Base-by-base conservation (phyloP, 1,140 invertebrate species). In the Bombus polaris region DNA sequence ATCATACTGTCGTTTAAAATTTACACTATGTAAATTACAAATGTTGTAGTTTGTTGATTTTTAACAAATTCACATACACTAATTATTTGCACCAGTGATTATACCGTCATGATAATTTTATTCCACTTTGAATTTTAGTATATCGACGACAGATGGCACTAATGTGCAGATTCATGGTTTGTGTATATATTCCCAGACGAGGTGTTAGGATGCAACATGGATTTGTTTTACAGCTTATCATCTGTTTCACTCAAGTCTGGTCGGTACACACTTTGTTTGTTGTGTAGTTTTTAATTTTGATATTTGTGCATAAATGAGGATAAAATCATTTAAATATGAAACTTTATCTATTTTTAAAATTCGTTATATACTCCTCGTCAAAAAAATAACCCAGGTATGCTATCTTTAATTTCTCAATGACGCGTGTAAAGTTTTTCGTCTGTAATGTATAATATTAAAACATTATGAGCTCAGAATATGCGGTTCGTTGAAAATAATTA, bases 21-120 rank as follows among this genome's bases (percentile, higher is more conserved):
- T 32, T 28, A 35, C 65, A 28, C 18, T 39, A 47, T 28, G 3
- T 47, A 71, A 84, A 53, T 2, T 25, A 28, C 3, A 71, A 44
- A 84, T n/a, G 18, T 47, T 47, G 18, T 10, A 39, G 8, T 53
- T 79, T 12, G 37, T 62, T 44, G 10, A 44, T 39, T 66, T 32
- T 78, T 5, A n/a, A n/a, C 15, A 57, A 35, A 79, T 44, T 78
- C 65, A 44, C 62, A 57, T n/a, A 70, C 39, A 79, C 25, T 70
- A 79, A 44, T 84, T 83, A 68, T 84, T 79, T 84, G 66, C 32
- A 79, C 22, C 37, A 71, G 25, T 28, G 62, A 66, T 22, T 44
- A 42, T 57, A 74, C 71, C 75, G 42, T 42, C 57, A 66, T 47
- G 47, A 42, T 71, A 59, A 81, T n/a, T 72, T 72, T 71, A 81